Evolutionary conservation across 2,888 invertebrate genomes (phyloP).

Genomic region (Coelinius sp.): DNA sequence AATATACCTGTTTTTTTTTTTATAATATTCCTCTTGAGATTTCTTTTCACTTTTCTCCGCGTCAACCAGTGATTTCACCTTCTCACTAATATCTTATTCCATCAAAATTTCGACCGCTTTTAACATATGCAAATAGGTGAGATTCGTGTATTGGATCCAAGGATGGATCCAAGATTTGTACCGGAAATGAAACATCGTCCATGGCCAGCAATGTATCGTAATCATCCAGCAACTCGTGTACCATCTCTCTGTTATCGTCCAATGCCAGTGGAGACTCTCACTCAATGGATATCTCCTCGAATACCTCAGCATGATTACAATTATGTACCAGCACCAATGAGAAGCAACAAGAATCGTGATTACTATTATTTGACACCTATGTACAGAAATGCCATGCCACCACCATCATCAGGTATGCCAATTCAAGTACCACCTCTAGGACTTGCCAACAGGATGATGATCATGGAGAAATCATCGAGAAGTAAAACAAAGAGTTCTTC

Average conservation of each 20-base stretch:
- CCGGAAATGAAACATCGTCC: conserved; percentile 73
- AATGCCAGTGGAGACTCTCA: conserved; percentile 72
- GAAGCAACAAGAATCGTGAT: conserved; percentile 70
- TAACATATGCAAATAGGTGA: conserved; percentile 72
- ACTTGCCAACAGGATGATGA: conserved; percentile 62
- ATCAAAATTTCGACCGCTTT: background rate
- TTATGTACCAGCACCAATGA: conserved; percentile 72
- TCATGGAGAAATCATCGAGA: conserved; percentile 62
- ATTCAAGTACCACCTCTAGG: conserved; percentile 53
- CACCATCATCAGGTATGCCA: conserved; percentile 67
- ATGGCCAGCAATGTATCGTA: conserved; percentile 78
- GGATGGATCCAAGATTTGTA: conserved; percentile 76
- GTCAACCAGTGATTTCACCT: conserved; percentile 2
- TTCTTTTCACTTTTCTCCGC: conserved; percentile 27
- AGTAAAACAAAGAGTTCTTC: conserved; percentile 60
- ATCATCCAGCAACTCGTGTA: conserved; percentile 59
- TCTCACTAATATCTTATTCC: background rate
- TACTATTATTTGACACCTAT: conserved; percentile 80
- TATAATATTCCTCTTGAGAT: background rate
- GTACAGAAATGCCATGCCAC: conserved; percentile 78
- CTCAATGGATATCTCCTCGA: conserved; percentile 73
- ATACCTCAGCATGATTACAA: conserved; percentile 72
- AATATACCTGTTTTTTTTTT: conserved; percentile 27
- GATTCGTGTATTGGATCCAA: conserved; percentile 72
- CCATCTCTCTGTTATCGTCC: conserved; percentile 70